Conservation (phyloP, 1,140 invertebrate genomes). For the Pseudomyrmex dendroicus region DNA sequence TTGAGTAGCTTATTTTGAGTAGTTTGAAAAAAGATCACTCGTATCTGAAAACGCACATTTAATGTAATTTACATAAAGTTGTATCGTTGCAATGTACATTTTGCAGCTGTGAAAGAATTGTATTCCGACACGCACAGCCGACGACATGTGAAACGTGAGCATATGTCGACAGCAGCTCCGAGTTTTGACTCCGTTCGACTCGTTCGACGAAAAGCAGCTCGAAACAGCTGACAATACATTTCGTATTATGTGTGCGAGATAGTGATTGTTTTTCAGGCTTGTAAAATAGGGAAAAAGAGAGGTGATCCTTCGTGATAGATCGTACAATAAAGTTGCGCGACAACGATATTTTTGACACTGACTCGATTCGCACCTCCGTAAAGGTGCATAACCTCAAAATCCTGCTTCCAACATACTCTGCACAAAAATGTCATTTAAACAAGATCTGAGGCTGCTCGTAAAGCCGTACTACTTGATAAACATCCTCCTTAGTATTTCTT, state of each 20-base stretch:
- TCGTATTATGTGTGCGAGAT: not conserved
- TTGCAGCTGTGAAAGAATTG: no score
- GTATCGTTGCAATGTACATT: no score
- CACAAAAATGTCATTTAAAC: slow-evolving; percentile 88
- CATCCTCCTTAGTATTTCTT: slow-evolving; percentile 93
- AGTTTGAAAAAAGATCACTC: no score
- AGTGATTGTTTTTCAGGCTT: not conserved
- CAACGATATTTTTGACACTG: not conserved
- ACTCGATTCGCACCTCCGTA: not conserved
- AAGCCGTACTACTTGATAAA: slow-evolving; percentile 96
- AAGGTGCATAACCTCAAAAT: not conserved
- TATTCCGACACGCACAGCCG: no score
- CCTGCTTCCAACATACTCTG: not conserved
- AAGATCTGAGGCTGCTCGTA: slow-evolving; percentile 89
- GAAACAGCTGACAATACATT: not conserved
- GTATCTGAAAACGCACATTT: no score
- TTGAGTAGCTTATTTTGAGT: no score
- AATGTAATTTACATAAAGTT: no score
- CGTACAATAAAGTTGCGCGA: not conserved
- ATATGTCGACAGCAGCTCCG: no score
- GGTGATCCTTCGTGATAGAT: not conserved
- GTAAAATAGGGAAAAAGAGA: not conserved
- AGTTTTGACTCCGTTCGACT: no score
- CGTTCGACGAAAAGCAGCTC: not conserved
- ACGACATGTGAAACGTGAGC: no score